Percentiles rank a stretch among this genome's conserved stretches.
Evolutionary conservation across 2,113 vertebrate genomes (phyloP).

Genomic region (Electrona antarctica): DNA sequence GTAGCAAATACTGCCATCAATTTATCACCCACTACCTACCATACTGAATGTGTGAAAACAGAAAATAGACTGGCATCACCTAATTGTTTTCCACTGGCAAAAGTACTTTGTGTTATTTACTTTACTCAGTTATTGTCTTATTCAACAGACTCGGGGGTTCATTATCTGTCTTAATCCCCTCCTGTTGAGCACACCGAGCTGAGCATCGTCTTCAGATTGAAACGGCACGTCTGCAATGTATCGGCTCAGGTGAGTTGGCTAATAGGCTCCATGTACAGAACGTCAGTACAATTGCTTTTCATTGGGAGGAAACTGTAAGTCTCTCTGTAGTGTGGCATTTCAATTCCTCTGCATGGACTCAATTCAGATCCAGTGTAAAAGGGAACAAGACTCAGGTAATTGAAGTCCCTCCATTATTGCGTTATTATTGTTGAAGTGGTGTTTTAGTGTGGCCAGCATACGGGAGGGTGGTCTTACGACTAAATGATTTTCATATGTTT

Average conservation of each 20-base stretch:
- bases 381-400: constrained; percentile 73
- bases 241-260: not conserved
- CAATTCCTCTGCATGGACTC: constrained; percentile 42
- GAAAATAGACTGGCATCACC: constrained; percentile 41
- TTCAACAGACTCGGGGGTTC: constrained; percentile 15
- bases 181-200: constrained; percentile 16
- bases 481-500: constrained; percentile 15
- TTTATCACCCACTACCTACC: constrained; percentile 42
- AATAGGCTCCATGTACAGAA: not conserved
- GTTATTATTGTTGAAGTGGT: constrained; percentile 38
- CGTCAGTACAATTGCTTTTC: constrained; percentile 7
- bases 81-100: constrained; percentile 49
- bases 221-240: not conserved
- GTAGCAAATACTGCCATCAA: constrained; percentile 34
- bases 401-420: constrained; percentile 61
- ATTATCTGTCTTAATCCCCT: constrained; percentile 47
- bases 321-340: constrained; percentile 30
- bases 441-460: constrained; percentile 44
- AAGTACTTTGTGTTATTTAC: constrained; percentile 7
- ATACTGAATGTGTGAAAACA: constrained; percentile 60
- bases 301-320: constrained; percentile 14
- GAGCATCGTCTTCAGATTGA: too few relatives aligned
- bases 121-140: constrained; percentile 30
- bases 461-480: constrained; percentile 23
- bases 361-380: constrained; percentile 63